Base-by-base conservation (phyloP, 1,140 invertebrate genomes). In the Nasonia giraulti region DNA sequence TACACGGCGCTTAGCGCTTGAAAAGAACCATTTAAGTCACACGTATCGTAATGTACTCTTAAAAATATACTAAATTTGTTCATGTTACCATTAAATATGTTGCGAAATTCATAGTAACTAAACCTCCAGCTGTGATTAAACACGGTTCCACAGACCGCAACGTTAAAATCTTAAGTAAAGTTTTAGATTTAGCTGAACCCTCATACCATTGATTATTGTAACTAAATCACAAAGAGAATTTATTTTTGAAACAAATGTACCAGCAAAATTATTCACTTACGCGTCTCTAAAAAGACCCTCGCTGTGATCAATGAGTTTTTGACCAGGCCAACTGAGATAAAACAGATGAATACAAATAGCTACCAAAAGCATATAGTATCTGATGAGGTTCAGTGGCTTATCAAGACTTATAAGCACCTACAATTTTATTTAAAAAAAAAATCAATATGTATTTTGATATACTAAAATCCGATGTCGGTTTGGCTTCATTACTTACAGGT, bases 271-370 rank as follows among this genome's bases (percentile, higher is more conserved):
- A 6, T 74, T 4, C 37, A 66, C 50, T 31, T 69, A 80, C 79
- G 33, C 55, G 10, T 80, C 17, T 12, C 11, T 10, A 23, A n/a
- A 69, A 12, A 80, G 33, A 10, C 23, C 78, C 12, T 20, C 37
- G 55, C 78, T 80, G 31, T 37, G 27, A 40, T 80, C 78, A 37
- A 80, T 66, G 6, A 80, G 27, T 68, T 68, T 80, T 40, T 80
- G 78, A 55, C 78, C 78, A 12, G 78, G 78, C 62, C 50, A 80
- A 27, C 62, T 80, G 8, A 80, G n/a, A 37, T 20, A 80, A 50
- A 80, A 80, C 31, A 80, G 23, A 31, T 80, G 78, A 20, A 80
- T 66, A 37, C 31, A 11, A 10, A 68, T 3, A 20, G 55, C 78
- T 37, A 80, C 20, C 12, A 33, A 27, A 68, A 80, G 11, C 55